Base-by-base conservation (phyloP, 2,113 vertebrate genomes). In the Cottus gobio region DNA sequence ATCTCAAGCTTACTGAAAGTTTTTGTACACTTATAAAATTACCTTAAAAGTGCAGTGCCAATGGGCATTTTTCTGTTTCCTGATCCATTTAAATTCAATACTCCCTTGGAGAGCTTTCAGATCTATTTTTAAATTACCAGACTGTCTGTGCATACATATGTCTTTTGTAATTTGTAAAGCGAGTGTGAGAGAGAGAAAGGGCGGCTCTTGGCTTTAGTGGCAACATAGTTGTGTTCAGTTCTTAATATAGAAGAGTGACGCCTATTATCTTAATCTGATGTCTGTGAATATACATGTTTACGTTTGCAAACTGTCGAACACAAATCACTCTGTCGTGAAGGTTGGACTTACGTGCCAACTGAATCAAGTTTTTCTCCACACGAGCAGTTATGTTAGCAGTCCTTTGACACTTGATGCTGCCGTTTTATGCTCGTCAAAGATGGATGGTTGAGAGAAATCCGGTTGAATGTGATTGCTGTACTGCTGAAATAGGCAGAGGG, bases 41-140 rank as follows among this genome's bases (percentile, higher is more conserved):
- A 57, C 69, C 58, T 66, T 75, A 31, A 82, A 81, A 71, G 34
- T 34, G 30, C 73, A 57, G 71, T 78, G 65, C 60, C 71, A 71
- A 1, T 34, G 28, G 52, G 48, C 60, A 61, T 71, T 65, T 74
- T 10, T 26, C 18, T 39, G 68, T 80, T 61, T 69, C 82, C 75
- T 74, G 62, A 81, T 81, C 79, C 46, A 70, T 77, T 89, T 37
- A 50, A 74, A 89, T 87, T 83, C 87, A 78, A 80, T 84, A 79
- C 60, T 42, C 77, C 79, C 69, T 82, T 76, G 75, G 76, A 83
- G 54, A 75, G 65, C 57, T 64, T 72, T 86, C 54, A 80, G 37
- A 56, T 92, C 90, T 91, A 91, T 93, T 93, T 91, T 90, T 91
- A 82, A 57, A 68, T 75, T 81, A 66, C 52, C 68, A 73, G 76